Evolutionary conservation across 2,888 invertebrate species (phyloP).

Genomic region (Trilocha varians): DNA sequence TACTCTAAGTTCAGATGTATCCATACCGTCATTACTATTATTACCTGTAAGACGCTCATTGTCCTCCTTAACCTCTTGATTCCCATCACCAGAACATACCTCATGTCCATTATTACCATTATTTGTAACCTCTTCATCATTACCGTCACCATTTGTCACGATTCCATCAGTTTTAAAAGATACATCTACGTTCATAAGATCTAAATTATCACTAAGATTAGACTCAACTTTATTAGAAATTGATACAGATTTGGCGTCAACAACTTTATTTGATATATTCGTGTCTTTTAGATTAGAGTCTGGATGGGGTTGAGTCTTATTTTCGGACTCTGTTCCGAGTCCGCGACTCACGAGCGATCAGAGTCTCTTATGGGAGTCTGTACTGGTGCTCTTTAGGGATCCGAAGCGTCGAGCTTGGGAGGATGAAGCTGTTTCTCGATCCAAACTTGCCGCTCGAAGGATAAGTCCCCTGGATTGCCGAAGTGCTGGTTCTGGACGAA

Average conservation of each 20-base stretch:
- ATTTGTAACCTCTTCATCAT: background rate
- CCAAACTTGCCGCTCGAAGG: conserved; percentile 62
- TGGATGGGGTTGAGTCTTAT: conserved; percentile 1
- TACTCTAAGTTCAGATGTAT: conserved; percentile 31
- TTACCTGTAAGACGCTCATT: background rate
- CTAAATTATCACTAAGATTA: background rate
- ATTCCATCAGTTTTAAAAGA: background rate
- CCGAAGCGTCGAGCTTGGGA: conserved; percentile 43
- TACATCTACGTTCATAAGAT: background rate
- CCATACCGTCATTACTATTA: conserved; percentile 11
- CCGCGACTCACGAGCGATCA: conserved; percentile 53
- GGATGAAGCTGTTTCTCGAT: conserved; percentile 42
- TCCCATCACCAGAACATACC: background rate
- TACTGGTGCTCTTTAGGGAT: conserved; percentile 56
- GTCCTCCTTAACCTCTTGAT: background rate
- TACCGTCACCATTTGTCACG: background rate
- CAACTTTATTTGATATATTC: conserved; percentile 9
- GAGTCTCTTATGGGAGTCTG: conserved; percentile 62
- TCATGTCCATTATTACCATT: background rate
- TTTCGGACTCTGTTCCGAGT: conserved; percentile 27
- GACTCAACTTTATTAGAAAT: background rate
- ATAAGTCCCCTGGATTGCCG: conserved; percentile 57
- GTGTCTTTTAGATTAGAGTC: conserved; percentile 1
- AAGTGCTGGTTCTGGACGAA: conserved; percentile 34
- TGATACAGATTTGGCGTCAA: conserved; percentile 1